Percentiles rank a stretch among this genome's conserved stretches.
phyloP scores from a whole-genome alignment of 2,113 vertebrate genomes.

The Rattus rattus region DNA sequence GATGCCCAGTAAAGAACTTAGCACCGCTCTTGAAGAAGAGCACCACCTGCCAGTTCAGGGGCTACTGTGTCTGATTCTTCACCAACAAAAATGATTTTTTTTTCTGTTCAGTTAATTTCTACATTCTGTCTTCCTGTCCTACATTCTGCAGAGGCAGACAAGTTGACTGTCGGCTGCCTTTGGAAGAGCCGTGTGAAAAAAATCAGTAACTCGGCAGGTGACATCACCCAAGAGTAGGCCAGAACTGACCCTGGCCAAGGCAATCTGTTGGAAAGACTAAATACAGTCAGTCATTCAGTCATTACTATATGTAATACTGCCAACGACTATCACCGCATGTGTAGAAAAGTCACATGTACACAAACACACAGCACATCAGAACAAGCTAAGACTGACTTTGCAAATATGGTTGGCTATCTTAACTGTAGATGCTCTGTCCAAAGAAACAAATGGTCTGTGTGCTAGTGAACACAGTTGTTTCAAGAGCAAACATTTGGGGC shows the following conservation, averaged over 20 bases:
- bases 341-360: background rate
- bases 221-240: background rate
- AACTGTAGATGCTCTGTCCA: background rate
- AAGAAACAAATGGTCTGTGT: background rate
- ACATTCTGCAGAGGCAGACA: background rate
- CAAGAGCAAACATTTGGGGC: background rate
- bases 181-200: background rate
- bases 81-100: background rate
- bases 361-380: background rate
- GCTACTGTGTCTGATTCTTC: background rate
- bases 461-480: background rate
- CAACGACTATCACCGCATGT: background rate
- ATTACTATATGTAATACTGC: background rate
- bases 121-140: background rate
- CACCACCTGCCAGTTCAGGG: background rate
- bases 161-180: background rate
- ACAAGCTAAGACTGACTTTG: background rate
- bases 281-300: background rate
- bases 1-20: background rate
- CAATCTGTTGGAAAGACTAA: background rate
- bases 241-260: background rate
- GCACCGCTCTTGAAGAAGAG: background rate
- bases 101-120: background rate
- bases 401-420: background rate
- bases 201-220: background rate